Base-by-base conservation (phyloP, 2,797 vertebrate species). In the Tenualosa thibaudeaui region DNA sequence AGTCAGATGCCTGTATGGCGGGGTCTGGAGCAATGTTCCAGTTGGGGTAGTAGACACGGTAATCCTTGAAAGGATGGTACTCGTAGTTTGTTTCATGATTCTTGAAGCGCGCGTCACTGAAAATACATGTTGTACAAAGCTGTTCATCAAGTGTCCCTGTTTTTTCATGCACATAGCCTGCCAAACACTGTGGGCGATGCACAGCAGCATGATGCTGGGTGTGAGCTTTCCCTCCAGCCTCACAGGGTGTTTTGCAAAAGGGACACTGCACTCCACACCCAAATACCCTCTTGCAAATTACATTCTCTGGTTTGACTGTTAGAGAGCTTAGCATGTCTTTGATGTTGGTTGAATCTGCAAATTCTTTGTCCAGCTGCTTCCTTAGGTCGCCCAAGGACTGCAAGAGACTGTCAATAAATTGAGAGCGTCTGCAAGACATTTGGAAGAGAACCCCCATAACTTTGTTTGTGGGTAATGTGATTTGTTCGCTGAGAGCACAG, bases 171-270 rank as follows among this genome's bases (percentile, higher is more conserved):
- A 31, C 31, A 31, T 31, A 31, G 31, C 2, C 22, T 3, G 24
- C 26, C 4, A 71, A 31, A 5, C 92, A 93, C 84, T 90, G 0
- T 58, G 94, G 92, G 0, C 90, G 87, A 87, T 94, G 93, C 0
- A 91, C 0, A 2, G 91, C 37, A 54, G 92, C 90, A 71, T 89
- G 87, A 54, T 95, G 93, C 5, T 85, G 0, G 0, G 26, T 0
- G 60, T 94, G 93, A 0, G 86, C 84, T 17, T 84, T 89, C 3
- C 90, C 92, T 81, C 88, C 93, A 0, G 92, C 91, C 84, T 95
- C 92, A 91, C 94, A 95, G 1, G 94, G 92, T 62, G 88, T 26
- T 24, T 65, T 65, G 26, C 60, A 65, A n/a, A 65, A 65, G 60
- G 60, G 65, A 31, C 65, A 31, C 90, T 87, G 90, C 3, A 86